phyloP scores from a whole-genome alignment of 2,888 invertebrate genomes.

The Eristalinus aeneus region DNA sequence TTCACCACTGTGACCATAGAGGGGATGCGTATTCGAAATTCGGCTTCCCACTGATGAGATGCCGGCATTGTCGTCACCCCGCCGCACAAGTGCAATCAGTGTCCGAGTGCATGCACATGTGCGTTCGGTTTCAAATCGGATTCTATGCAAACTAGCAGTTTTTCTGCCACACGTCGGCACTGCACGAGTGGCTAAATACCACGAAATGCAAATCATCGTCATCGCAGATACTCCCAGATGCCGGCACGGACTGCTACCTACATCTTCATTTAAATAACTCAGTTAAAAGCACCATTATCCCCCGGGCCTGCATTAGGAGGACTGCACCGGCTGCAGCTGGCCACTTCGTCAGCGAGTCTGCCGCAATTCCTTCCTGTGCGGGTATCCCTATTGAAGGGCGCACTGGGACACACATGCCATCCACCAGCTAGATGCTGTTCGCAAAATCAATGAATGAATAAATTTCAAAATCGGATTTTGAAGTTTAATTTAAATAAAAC shows the following conservation, averaged over 20 bases:
- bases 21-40: slow-evolving; percentile 20
- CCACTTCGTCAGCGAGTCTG: slow-evolving; percentile 25
- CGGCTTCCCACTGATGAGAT: slow-evolving; percentile 4
- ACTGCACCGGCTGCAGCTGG: slow-evolving; percentile 25
- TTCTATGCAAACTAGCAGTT: slow-evolving; percentile 40
- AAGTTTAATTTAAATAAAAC: slow-evolving; percentile 60
- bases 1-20: not conserved
- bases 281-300: slow-evolving; percentile 29
- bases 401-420: slow-evolving; percentile 4
- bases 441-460: slow-evolving; percentile 54
- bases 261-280: slow-evolving; percentile 43
- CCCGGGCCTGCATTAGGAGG: not conserved
- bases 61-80: not conserved
- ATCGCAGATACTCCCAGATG: not conserved
- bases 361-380: slow-evolving; percentile 22
- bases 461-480: slow-evolving; percentile 53
- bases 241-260: not conserved
- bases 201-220: slow-evolving; percentile 29
- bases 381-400: slow-evolving; percentile 22
- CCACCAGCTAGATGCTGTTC: not conserved
- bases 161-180: not conserved
- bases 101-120: slow-evolving; percentile 11
- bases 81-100: slow-evolving; percentile 39
- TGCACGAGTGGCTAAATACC: not conserved
- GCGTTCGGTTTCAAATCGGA: slow-evolving; percentile 26